These are phyloP conservation scores for Troilus luridus DNA, from an alignment of 2,888 invertebrate species.

Conservation along the genomic window DNA sequence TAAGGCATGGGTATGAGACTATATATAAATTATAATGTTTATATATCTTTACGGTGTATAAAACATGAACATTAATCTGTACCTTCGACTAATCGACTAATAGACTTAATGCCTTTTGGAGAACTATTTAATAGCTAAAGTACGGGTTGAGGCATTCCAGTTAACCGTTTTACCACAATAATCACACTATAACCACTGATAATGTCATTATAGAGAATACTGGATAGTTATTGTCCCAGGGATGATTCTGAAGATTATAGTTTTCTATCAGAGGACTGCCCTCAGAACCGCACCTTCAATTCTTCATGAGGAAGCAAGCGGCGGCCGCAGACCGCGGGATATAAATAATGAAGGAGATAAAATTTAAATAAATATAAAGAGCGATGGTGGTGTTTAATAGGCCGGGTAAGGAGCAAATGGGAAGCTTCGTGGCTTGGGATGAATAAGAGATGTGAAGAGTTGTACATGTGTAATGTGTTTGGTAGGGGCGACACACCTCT, in stretches of 20 bases:
- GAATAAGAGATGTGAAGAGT: background rate
- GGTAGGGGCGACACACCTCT: background rate
- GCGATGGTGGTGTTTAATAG: background rate
- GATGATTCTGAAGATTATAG: constrained; percentile 13
- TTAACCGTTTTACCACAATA: background rate
- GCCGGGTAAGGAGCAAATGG: constrained; percentile 2
- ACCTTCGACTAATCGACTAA: too few species aligned
- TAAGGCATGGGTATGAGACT: too few species aligned
- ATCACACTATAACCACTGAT: background rate
- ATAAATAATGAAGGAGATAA: background rate
- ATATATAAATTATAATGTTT: too few species aligned
- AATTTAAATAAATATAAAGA: constrained; percentile 23
- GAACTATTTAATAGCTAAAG: too few species aligned
- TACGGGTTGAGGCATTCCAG: background rate
- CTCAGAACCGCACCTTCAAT: background rate
- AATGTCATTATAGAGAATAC: background rate
- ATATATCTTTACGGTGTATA: too few species aligned
- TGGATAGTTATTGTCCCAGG: background rate
- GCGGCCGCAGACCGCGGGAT: background rate
- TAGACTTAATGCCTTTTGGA: too few species aligned
- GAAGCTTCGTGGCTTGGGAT: background rate
- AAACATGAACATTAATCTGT: too few species aligned
- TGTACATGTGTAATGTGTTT: constrained; percentile 45
- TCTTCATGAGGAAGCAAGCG: background rate
- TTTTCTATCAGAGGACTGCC: background rate